Evolutionary conservation across 2,113 vertebrate species (phyloP).

Genomic region (Vireo altiloquus): DNA sequence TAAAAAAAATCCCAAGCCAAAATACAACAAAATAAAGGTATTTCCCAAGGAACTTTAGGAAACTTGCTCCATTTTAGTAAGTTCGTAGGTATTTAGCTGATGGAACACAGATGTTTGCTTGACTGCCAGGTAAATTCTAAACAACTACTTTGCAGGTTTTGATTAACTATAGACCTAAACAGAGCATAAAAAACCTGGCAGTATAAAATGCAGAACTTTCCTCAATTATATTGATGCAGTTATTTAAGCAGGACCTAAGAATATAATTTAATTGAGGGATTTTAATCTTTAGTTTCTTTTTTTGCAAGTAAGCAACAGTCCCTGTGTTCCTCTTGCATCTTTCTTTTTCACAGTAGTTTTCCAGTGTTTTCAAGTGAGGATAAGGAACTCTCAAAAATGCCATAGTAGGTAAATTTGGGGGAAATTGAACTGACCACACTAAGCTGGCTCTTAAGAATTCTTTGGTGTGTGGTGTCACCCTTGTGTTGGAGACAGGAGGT

Average conservation of each 20-base stretch:
- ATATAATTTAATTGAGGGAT: not conserved
- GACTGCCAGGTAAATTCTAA: not conserved
- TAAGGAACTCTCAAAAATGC: not conserved
- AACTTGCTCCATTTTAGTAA: not conserved
- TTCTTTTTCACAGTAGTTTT: not conserved
- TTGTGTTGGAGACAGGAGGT: not conserved
- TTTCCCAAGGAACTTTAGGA: not conserved
- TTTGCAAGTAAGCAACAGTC: not conserved
- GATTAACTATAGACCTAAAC: not conserved
- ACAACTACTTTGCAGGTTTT: not conserved
- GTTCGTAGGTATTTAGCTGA: not conserved
- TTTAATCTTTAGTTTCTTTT: not conserved
- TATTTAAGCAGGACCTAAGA: not conserved
- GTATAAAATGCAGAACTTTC: not conserved
- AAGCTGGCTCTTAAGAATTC: slow-evolving; percentile 1
- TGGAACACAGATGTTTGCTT: not conserved
- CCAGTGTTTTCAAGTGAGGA: not conserved
- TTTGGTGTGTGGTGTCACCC: slow-evolving; percentile 28
- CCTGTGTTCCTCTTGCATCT: not conserved
- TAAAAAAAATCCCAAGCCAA: not conserved
- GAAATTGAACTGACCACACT: not conserved
- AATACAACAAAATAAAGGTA: not conserved
- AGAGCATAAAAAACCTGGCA: not conserved
- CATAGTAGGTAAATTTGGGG: not conserved
- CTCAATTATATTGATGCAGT: not conserved